Base-by-base conservation (phyloP, 2,888 invertebrate species). In the Clistopyga incitator region DNA sequence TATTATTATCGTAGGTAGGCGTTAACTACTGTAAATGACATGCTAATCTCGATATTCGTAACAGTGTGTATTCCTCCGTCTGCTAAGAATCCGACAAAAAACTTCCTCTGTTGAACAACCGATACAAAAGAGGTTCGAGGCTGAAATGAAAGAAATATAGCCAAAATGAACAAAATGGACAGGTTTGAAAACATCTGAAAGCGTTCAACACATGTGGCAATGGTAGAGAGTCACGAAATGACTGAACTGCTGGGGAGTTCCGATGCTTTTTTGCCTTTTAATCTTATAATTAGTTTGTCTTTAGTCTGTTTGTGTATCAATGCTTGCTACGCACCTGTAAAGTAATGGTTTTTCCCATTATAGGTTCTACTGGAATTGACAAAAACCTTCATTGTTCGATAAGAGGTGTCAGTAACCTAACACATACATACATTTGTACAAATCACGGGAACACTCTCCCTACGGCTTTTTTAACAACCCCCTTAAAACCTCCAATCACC, bases 1-100 rank as follows among this genome's bases (percentile, higher is more conserved):
- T 42, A 64, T 65, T 29, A 29, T 54, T 18, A 38, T 47, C 68
- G 76, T 82, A 85, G 76, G 78, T 78, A 78, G 80, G 79, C 67
- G 47, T 47, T 65, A 34, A 29, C 50, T 64, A 42, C 15, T 77
- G 68, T 20, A 65, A 67, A 65, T 50, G 50, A 50, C 18, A 38
- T 38, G 38, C 6, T 38, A 38, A 38, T 38, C 38, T 38, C 38
- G 38, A 38, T 38, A 38, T 38, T 38, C 38, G 38, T 38, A 38
- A 38, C 38, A 38, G 38, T 38, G 10, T 38, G 29, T 52, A 18
- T 23, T 11, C 29, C 50, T 61, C 50, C 34, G 38, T 50, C 6
- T 45, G 8, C 23, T 4, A n/a, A 47, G 45, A 23, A 25, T 25
- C 25, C 25, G 47, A 23, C 11, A 23, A 20, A 47, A 6, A 25